Base-by-base conservation (phyloP, 2,113 vertebrate genomes). In the Mobula birostris region DNA sequence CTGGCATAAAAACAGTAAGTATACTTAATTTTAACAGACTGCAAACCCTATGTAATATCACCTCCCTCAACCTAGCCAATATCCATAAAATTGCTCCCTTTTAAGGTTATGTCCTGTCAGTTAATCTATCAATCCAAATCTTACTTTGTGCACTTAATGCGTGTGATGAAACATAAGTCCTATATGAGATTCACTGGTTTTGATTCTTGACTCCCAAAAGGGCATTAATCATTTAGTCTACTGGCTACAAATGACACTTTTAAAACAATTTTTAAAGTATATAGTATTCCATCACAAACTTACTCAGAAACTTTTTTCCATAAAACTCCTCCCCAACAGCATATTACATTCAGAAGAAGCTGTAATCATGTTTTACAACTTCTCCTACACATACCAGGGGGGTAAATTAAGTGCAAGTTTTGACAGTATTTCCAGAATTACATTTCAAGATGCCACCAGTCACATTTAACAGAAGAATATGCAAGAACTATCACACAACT, bases 1-100 rank as follows among this genome's bases (percentile, higher is more conserved):
- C 98, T 0, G 98, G 98, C 17, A 97, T 95, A 94, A 98, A 97
- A 95, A 99, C 98, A 1, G 98, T 99, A 95, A 98, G 97, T 96
- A 14, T 58, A 70, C 40, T 90, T 74, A 40, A 76, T 48, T 76
- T 93, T 27, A 74, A 74, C 21, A 93, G n/a, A 48, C 32, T 48
- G 63, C 40, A 32, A 92, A n/a, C 15, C 27, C 8, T 24, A 8
- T 24, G 48, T 29, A 21, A 40, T 63, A 19, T 32, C 14, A 17
- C 15, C 14, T 19, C 15, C 17, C 79, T 36, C 32, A 48, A 17
- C 79, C 40, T 19, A 40, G 32, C 63, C 63, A 66, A 66, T 66
- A 66, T 66, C 63, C 63, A 66, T 14, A 66, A 66, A 66, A 66
- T 66, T 66, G 2, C 7, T 48, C 63, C 63, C 5, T 66, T 66